Evolutionary conservation across 2,888 invertebrate genomes (phyloP).

Genomic region (Ophion costatus): DNA sequence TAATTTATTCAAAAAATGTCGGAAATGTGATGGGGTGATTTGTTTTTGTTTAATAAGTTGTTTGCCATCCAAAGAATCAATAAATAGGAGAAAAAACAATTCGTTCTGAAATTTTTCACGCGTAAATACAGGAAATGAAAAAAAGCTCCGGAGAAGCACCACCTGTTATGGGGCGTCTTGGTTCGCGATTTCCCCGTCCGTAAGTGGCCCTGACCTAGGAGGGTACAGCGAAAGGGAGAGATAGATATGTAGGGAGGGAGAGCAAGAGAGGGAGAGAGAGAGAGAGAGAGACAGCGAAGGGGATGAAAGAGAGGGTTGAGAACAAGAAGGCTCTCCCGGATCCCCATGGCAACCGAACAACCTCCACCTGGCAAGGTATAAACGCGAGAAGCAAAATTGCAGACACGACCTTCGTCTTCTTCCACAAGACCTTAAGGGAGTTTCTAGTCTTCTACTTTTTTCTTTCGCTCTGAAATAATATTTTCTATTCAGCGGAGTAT

Average conservation of each 20-base stretch:
- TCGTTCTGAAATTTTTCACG: not conserved
- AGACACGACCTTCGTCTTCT: constrained; percentile 49
- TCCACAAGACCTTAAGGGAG: not conserved
- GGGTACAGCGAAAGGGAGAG: constrained; percentile 11
- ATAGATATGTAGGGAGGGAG: not conserved
- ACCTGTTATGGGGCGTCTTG: constrained; percentile 49
- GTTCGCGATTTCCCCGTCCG: constrained; percentile 41
- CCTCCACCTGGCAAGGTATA: constrained; percentile 58
- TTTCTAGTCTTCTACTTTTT: not conserved
- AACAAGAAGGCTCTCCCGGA: constrained; percentile 42
- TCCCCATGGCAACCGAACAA: constrained; percentile 58
- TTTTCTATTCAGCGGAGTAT: not conserved
- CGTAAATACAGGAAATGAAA: not conserved
- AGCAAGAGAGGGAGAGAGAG: constrained; percentile 23
- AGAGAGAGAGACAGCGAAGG: constrained; percentile 27
- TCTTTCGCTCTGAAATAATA: not conserved
- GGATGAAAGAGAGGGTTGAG: constrained; percentile 47
- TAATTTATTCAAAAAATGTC: not conserved
- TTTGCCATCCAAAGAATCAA: not conserved
- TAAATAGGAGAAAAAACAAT: not conserved
- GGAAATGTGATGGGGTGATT: not conserved
- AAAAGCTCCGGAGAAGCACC: constrained; percentile 5
- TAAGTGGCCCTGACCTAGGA: constrained; percentile 61
- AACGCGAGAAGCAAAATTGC: constrained; percentile 17
- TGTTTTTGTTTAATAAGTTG: no score